Conservation (phyloP, 2,888 invertebrate genomes). For the Tuberolachnus salignus region DNA sequence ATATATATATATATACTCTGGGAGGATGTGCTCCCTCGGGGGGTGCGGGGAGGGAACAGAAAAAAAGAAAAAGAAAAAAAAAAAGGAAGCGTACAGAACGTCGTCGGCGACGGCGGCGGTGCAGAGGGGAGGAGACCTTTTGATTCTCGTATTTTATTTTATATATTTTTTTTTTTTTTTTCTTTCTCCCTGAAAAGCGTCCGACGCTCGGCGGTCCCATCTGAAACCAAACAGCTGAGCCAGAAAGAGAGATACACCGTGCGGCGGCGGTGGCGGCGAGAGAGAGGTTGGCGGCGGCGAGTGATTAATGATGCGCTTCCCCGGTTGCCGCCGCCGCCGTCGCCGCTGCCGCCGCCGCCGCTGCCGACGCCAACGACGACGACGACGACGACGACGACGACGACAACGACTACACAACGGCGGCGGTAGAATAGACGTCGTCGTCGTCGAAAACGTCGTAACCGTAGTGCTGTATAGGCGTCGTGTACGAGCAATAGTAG, state of each 20-base stretch:
- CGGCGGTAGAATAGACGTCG: constrained; percentile 26
- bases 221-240: constrained; percentile 55
- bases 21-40: constrained; percentile 21
- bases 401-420: constrained; percentile 32
- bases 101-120: constrained; percentile 57
- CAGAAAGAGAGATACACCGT: constrained; percentile 49
- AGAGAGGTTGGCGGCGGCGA: constrained; percentile 18
- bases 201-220: constrained; percentile 54
- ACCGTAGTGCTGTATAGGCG: not conserved
- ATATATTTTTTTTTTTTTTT: not conserved
- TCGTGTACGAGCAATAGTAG: not conserved
- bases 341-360: constrained; percentile 4
- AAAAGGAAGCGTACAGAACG: constrained; percentile 57
- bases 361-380: not conserved
- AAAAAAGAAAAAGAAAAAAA: constrained; percentile 16
- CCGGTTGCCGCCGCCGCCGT: not conserved
- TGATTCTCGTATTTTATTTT: constrained; percentile 48
- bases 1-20: not conserved
- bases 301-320: constrained; percentile 52
- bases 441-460: constrained; percentile 23
- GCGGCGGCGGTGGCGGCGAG: not conserved
- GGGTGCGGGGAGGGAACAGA: not conserved
- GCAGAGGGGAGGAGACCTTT: constrained; percentile 50
- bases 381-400: constrained; percentile 28
- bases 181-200: constrained; percentile 38